These are phyloP conservation scores for Apamea anceps DNA, from an alignment of 2,888 invertebrate genomes.

Conservation along the genomic window DNA sequence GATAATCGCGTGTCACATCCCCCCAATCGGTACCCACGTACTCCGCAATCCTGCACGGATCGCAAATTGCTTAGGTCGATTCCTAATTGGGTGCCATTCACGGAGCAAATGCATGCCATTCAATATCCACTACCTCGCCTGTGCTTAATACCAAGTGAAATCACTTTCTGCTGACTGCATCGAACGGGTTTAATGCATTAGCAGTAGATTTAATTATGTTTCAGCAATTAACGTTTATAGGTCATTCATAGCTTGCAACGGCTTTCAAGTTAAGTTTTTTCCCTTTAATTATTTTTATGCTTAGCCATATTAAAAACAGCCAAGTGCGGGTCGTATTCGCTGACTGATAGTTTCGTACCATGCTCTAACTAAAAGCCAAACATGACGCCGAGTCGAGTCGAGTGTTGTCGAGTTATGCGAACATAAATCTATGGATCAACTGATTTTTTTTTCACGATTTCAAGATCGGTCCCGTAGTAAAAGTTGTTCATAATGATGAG, in stretches of 20 bases:
- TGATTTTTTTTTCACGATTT: too few relatives aligned
- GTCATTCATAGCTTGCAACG: not conserved
- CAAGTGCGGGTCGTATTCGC: too few relatives aligned
- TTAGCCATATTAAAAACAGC: too few relatives aligned
- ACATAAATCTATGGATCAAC: too few relatives aligned
- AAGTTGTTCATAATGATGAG: too few relatives aligned
- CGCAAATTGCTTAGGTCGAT: conserved; percentile 49
- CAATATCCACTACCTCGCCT: conserved; percentile 21
- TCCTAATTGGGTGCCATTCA: conserved; percentile 61
- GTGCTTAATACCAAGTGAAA: conserved; percentile 24
- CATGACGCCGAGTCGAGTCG: too few relatives aligned
- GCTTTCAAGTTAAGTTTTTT: not conserved
- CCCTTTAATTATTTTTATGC: not conserved
- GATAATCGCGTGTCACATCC: not conserved
- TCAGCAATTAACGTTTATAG: not conserved
- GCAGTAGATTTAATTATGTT: conserved; percentile 14
- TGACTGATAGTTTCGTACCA: too few relatives aligned
- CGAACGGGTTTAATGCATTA: not conserved
- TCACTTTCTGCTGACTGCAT: conserved; percentile 11
- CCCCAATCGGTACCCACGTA: not conserved
- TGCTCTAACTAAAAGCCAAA: too few relatives aligned
- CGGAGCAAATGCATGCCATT: conserved; percentile 44
- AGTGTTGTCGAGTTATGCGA: too few relatives aligned
- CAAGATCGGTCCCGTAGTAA: too few relatives aligned
- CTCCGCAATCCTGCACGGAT: conserved; percentile 33